phyloP scores from a whole-genome alignment of 2,797 vertebrate species.

The Lepilemur ruficaudatus region DNA sequence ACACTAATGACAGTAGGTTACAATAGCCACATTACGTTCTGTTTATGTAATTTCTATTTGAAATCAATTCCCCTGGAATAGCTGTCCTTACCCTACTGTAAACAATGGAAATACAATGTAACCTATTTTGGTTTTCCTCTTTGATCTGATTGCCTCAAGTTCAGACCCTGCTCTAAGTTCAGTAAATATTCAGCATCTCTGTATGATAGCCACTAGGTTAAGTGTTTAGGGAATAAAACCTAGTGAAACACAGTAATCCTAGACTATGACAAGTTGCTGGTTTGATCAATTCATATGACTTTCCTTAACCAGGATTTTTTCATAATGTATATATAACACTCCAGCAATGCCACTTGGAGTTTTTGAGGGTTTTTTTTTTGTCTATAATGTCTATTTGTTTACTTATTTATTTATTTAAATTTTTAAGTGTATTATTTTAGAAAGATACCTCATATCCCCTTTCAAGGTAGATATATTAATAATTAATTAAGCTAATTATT shows the following conservation, averaged over 20 bases:
- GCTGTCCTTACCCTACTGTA: background rate
- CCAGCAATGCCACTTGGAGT: background rate
- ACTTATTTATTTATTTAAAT: background rate
- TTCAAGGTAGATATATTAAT: background rate
- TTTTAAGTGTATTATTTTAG: background rate
- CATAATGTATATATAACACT: background rate
- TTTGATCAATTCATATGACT: background rate
- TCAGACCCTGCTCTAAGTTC: background rate
- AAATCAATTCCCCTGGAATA: background rate
- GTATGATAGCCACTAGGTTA: background rate
- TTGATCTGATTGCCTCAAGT: background rate
- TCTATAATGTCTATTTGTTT: background rate
- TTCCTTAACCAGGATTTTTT: background rate
- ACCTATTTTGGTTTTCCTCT: background rate
- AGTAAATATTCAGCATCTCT: background rate
- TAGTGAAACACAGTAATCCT: background rate
- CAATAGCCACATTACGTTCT: background rate
- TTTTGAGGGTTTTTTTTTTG: background rate
- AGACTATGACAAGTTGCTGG: background rate
- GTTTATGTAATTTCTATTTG: background rate
- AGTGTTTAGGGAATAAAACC: background rate
- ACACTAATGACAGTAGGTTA: background rate
- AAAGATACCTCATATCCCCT: background rate
- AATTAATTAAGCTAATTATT: background rate
- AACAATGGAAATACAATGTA: background rate